phyloP scores from a whole-genome alignment of 2,888 invertebrate genomes.

The Plagiodera versicolora region DNA sequence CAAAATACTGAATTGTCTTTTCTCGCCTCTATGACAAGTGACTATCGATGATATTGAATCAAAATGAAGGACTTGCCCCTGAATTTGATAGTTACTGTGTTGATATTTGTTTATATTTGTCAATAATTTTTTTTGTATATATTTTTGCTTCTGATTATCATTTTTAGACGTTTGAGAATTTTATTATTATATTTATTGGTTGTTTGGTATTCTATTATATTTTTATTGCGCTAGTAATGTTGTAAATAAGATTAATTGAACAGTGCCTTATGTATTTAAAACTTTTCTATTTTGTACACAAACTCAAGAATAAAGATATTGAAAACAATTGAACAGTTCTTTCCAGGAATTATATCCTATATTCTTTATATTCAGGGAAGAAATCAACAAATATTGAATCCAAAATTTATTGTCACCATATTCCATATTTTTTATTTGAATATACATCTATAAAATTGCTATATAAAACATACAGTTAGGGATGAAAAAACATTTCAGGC shows the following conservation, averaged over 20 bases:
- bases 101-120: not conserved
- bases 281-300: slow-evolving; percentile 5
- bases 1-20: too few species aligned
- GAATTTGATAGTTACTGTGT: not conserved
- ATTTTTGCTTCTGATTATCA: not conserved
- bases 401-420: slow-evolving; percentile 1
- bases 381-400: not conserved
- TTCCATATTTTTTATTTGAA: too few species aligned
- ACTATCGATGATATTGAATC: not conserved
- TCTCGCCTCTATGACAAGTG: too few species aligned
- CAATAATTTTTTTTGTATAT: not conserved
- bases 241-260: slow-evolving; percentile 20
- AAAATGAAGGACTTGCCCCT: too few species aligned
- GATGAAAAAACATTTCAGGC: too few species aligned
- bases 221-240: slow-evolving; percentile 17
- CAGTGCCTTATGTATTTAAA: slow-evolving; percentile 14
- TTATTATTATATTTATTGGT: slow-evolving; percentile 25
- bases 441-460: too few species aligned
- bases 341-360: too few species aligned
- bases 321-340: not conserved
- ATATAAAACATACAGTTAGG: too few species aligned
- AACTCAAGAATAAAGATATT: slow-evolving; percentile 2
- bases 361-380: not conserved
- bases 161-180: slow-evolving; percentile 21
- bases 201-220: slow-evolving; percentile 19